These are phyloP conservation scores for Eretmocerus hayati DNA, from an alignment of 2,888 invertebrate species.

Conservation along the genomic window DNA sequence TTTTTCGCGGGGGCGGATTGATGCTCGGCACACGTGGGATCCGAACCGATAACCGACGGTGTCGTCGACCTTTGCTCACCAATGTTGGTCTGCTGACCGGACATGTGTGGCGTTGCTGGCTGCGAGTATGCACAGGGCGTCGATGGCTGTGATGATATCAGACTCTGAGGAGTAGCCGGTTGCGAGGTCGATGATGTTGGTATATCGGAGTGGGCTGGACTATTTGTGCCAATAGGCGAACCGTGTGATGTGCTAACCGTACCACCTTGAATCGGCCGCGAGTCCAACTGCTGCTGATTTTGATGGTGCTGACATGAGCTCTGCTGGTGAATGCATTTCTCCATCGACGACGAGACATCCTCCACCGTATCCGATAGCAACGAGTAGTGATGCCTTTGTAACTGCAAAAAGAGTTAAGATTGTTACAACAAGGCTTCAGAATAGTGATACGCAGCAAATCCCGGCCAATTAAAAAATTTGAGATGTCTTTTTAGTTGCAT, in stretches of 20 bases:
- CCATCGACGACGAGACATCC: constrained; percentile 62
- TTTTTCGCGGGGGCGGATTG: constrained; percentile 28
- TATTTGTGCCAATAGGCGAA: constrained; percentile 56
- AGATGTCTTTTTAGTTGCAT: too few species aligned
- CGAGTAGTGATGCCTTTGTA: constrained; percentile 30
- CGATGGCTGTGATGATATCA: constrained; percentile 40
- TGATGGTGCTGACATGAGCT: constrained; percentile 27
- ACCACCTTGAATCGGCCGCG: constrained; percentile 74
- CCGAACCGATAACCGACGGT: constrained; percentile 15
- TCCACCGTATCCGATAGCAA: constrained; percentile 41
- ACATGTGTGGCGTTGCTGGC: constrained; percentile 41
- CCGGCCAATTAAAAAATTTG: too few species aligned
- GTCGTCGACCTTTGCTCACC: constrained; percentile 36
- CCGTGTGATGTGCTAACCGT: constrained; percentile 79
- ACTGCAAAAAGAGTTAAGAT: constrained; percentile 9
- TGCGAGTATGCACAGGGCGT: constrained; percentile 43
- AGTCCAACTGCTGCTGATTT: constrained; percentile 50
- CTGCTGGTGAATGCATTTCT: constrained; percentile 44
- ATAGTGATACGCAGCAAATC: too few species aligned
- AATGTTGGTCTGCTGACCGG: constrained; percentile 24
- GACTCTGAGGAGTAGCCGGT: constrained; percentile 40
- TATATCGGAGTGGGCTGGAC: constrained; percentile 52
- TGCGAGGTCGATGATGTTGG: constrained; percentile 40
- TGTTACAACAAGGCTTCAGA: too few species aligned
- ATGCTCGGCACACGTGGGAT: constrained; percentile 27